Percentiles rank a stretch among this genome's conserved stretches.
These are phyloP conservation scores for Pachyuromys duprasi DNA, from an alignment of 2,797 vertebrate species.

Conservation along the genomic window DNA sequence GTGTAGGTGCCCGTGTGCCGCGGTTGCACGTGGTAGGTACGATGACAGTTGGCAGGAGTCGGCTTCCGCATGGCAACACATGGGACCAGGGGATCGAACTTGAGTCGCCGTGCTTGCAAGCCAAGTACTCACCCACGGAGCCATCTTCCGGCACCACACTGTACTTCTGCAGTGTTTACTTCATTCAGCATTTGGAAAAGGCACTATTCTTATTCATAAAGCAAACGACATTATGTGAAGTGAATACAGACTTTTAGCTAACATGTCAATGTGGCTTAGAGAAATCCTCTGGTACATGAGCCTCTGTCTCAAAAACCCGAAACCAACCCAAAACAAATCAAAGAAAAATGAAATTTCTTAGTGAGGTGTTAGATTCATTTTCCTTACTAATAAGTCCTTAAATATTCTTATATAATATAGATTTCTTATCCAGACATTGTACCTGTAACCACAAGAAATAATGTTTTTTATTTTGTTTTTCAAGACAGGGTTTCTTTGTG, in stretches of 20 bases:
- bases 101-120: not conserved
- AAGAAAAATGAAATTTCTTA: not conserved
- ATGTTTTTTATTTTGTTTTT: too few relatives aligned
- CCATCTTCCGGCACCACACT: not conserved
- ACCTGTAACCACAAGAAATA: not conserved
- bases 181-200: not conserved
- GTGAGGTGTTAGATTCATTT: not conserved
- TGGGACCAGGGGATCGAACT: not conserved
- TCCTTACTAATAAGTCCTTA: not conserved
- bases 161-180: not conserved
- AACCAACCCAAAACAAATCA: not conserved
- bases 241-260: constrained; percentile 16
- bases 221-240: not conserved
- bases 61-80: not conserved
- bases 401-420: constrained; percentile 25
- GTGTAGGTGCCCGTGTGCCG: not conserved
- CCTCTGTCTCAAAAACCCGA: not conserved
- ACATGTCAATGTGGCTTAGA: constrained; percentile 38
- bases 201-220: not conserved
- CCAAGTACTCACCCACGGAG: not conserved
- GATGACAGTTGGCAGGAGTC: not conserved
- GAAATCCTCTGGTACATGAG: not conserved
- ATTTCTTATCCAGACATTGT: not conserved
- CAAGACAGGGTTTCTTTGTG: too few relatives aligned
- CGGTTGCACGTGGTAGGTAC: not conserved